Conservation (phyloP, 2,888 invertebrate genomes). For the Nipponacmea schrenckii region DNA sequence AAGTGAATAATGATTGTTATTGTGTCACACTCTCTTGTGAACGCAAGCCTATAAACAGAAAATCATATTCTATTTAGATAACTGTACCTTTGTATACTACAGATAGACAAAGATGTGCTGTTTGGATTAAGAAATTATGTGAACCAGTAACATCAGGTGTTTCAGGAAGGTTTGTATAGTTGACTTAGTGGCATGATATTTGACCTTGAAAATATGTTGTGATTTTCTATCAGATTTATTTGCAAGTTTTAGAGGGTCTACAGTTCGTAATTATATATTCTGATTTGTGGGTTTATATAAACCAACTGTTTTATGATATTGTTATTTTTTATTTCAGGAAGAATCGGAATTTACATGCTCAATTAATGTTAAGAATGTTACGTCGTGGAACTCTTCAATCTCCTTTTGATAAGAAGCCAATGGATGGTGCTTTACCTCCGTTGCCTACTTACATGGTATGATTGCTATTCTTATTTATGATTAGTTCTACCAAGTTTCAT, state of each 20-base stretch:
- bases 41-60: too few species aligned
- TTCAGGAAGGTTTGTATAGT: slow-evolving; percentile 48
- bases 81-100: slow-evolving; percentile 7
- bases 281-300: too few species aligned
- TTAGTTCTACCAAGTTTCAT: neutral
- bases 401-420: slow-evolving; percentile 62
- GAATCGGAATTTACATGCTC: slow-evolving; percentile 60
- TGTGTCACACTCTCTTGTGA: too few species aligned
- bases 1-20: too few species aligned
- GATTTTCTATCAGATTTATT: too few species aligned
- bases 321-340: slow-evolving; percentile 44
- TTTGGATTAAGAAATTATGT: slow-evolving; percentile 67
- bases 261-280: too few species aligned
- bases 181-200: neutral
- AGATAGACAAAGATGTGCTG: slow-evolving; percentile 66
- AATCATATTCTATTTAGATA: too few species aligned
- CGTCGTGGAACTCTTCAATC: slow-evolving; percentile 60
- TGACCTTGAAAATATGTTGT: neutral
- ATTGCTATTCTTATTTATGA: neutral
- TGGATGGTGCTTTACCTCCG: slow-evolving; percentile 57
- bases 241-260: too few species aligned
- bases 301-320: too few species aligned
- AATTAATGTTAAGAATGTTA: slow-evolving; percentile 64
- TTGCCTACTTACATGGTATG: slow-evolving; percentile 63
- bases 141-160: slow-evolving; percentile 56